Base-by-base conservation (phyloP, 2,888 invertebrate species). In the Pammene aurita region DNA sequence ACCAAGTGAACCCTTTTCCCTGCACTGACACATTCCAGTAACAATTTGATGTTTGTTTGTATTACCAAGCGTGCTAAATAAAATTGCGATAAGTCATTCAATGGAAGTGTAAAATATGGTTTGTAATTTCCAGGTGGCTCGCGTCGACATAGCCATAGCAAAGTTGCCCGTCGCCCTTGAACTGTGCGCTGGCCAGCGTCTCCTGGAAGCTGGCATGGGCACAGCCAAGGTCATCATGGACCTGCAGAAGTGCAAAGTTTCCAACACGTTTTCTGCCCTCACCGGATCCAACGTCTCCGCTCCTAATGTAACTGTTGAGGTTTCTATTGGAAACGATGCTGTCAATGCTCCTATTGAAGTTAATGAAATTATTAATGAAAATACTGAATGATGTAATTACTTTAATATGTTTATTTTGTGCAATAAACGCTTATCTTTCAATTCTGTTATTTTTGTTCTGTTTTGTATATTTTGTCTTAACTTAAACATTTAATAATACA, bases 101-200 rank as follows among this genome's bases (percentile, higher is more conserved):
- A 26, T 26, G 26, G 26, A 26, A 26, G 4, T 26, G 4, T 26
- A 26, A 26, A 26, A 26, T 2, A 26, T 26, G 26, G 26, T n/a
- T n/a, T 26, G 26, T 26, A 26, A 26, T 26, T 75, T 70, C 34
- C 81, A 92, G 92, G 81, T 89, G 34, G 82, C 83, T 7, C 87
- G 87, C 55, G 85, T 89, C 71, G 88, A 87, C 67, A 63, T 91
- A 10, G 81, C 83, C 5, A 71, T 91, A 61, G 82, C 84, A 11
- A 81, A 84, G 0, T 73, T 92, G 14, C 89, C 91, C 13, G 84
- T 87, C 0, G 74, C 87, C 2, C 74, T 92, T 1, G 86, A 92
- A 72, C 75, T 90, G 1, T 92, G 92, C 73, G 88, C 89, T 1
- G 89, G 86, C 0, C 76, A 75, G 5, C 80, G 80, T 4, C 75